Conservation (phyloP, 2,113 vertebrate genomes). For the Sula dactylatra region DNA sequence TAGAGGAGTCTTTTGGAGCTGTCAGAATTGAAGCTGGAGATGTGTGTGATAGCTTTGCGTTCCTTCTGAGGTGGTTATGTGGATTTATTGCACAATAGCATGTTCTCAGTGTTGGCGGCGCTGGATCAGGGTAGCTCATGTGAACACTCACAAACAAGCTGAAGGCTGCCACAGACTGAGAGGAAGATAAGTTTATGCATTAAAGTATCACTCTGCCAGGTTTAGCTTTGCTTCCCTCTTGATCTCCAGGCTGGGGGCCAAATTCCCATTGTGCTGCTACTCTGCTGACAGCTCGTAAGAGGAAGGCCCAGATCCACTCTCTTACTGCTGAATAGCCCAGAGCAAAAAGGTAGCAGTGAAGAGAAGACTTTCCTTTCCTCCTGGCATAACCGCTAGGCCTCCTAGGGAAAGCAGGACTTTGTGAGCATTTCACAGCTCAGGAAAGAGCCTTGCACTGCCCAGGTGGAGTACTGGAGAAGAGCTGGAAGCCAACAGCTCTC, state of each 20-base stretch:
- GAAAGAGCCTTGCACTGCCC: neutral
- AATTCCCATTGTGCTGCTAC: neutral
- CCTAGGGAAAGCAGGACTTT: neutral
- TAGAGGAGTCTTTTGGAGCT: neutral
- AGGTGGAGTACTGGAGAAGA: neutral
- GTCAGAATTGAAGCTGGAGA: neutral
- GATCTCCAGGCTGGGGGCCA: neutral
- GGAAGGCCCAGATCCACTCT: neutral
- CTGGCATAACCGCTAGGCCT: neutral
- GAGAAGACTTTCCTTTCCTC: neutral
- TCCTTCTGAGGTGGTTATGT: neutral
- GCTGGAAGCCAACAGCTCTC: neutral
- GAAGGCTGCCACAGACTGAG: neutral
- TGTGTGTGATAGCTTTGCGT: neutral
- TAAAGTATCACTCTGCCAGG: neutral
- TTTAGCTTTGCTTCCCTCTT: neutral
- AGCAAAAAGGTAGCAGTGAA: neutral
- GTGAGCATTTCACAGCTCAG: neutral
- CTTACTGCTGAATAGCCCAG: neutral
- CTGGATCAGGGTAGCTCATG: neutral
- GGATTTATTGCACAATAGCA: neutral
- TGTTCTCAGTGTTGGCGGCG: neutral
- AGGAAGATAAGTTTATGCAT: neutral
- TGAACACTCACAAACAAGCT: neutral
- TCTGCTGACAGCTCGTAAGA: neutral